These are phyloP conservation scores for Cecropterus lyciades DNA, from an alignment of 1,140 invertebrate genomes.

Conservation along the genomic window DNA sequence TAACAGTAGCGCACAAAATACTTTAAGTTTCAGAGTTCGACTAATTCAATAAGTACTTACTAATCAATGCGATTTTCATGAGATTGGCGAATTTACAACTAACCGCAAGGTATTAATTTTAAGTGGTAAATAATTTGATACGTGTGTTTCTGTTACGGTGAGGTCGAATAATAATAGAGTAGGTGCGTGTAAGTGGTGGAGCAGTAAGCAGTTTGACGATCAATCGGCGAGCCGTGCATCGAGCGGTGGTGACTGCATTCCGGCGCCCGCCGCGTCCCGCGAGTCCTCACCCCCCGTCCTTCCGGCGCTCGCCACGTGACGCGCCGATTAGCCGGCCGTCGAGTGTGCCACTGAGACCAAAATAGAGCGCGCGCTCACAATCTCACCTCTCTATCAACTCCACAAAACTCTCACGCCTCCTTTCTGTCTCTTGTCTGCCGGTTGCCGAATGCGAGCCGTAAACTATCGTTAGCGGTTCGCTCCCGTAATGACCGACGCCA, in stretches of 20 bases:
- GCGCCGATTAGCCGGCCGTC: constrained; percentile 74
- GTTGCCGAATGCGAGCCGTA: constrained; percentile 46
- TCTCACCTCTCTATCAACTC: constrained; percentile 73
- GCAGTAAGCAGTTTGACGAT: constrained; percentile 67
- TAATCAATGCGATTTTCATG: constrained; percentile 12
- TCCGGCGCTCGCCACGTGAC: constrained; percentile 80
- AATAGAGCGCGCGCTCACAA: constrained; percentile 79
- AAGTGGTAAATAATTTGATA: constrained; percentile 12
- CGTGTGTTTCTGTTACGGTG: constrained; percentile 23
- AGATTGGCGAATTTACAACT: constrained; percentile 2
- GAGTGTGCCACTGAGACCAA: constrained; percentile 81
- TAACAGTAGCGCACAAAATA: background rate
- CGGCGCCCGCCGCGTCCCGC: constrained; percentile 66
- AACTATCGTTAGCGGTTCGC: constrained; percentile 41
- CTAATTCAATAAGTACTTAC: constrained; percentile 1
- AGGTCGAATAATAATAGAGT: constrained; percentile 34
- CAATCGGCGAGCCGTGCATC: constrained; percentile 76
- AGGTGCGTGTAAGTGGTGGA: constrained; percentile 42
- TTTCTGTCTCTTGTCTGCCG: constrained; percentile 59
- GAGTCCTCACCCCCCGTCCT: constrained; percentile 76
- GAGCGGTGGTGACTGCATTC: constrained; percentile 82
- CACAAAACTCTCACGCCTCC: constrained; percentile 69
- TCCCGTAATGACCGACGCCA: constrained; percentile 34
- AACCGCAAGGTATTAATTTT: background rate
- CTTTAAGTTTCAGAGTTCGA: background rate